Percentiles rank a stretch among this genome's conserved stretches.
These are phyloP conservation scores for Synanthedon andrenaeformis DNA, from an alignment of 2,888 invertebrate species.

Conservation along the genomic window DNA sequence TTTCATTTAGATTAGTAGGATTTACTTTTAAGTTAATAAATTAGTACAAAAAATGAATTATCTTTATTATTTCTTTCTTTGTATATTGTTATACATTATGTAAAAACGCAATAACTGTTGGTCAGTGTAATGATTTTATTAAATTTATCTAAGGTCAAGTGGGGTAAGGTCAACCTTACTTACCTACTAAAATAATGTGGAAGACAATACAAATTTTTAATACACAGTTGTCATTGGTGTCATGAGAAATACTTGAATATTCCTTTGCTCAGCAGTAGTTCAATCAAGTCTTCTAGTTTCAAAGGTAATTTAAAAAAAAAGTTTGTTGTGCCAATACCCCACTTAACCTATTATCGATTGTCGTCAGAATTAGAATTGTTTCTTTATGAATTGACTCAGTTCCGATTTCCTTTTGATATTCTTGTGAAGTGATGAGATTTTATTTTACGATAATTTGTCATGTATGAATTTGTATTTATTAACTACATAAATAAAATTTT, in stretches of 20 bases:
- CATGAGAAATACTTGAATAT: too few relatives aligned
- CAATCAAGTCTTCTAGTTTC: too few relatives aligned
- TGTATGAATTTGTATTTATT: constrained; percentile 68
- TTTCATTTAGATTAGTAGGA: constrained; percentile 23
- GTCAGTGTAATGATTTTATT: constrained; percentile 42
- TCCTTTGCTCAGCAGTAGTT: too few relatives aligned
- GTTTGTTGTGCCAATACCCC: too few relatives aligned
- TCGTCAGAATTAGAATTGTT: too few relatives aligned
- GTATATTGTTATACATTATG: constrained; percentile 15
- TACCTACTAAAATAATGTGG: too few relatives aligned
- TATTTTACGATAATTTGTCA: constrained; percentile 59
- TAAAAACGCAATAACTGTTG: constrained; percentile 20
- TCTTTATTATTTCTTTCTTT: constrained; percentile 15
- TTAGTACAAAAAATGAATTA: constrained; percentile 51
- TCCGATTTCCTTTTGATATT: constrained; percentile 33
- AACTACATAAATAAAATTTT: constrained; percentile 63
- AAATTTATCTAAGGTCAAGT: not conserved
- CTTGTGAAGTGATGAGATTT: constrained; percentile 57
- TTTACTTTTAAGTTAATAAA: constrained; percentile 39
- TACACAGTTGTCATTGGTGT: too few relatives aligned
- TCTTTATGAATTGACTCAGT: too few relatives aligned
- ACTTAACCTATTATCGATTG: too few relatives aligned
- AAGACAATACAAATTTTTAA: too few relatives aligned
- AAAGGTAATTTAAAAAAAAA: too few relatives aligned
- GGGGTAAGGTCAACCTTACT: too few relatives aligned